A percentile compares a stretch with the other conserved stretches of the same genome.
These are phyloP conservation scores for Rachycentron canadum DNA, from an alignment of 2,797 vertebrate genomes.

Conservation along the genomic window DNA sequence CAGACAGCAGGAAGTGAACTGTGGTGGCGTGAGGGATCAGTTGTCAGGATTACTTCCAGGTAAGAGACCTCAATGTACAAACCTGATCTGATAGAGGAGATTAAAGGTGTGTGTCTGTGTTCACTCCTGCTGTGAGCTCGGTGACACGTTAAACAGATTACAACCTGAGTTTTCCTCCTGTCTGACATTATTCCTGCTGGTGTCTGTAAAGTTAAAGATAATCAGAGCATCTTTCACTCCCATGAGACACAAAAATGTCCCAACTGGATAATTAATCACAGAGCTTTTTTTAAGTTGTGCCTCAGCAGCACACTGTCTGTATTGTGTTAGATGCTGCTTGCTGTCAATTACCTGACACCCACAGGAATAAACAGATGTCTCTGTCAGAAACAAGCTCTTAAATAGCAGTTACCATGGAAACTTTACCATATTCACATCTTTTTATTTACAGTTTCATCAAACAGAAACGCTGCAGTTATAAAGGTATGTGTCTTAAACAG, in stretches of 20 bases:
- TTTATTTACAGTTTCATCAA: neutral
- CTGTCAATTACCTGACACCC: neutral
- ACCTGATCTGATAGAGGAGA: slow-evolving; percentile 22
- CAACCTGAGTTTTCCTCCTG: slow-evolving; percentile 8
- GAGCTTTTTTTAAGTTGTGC: neutral
- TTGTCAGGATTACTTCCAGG: slow-evolving; percentile 17
- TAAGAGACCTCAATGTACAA: slow-evolving; percentile 16
- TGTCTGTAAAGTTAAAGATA: neutral
- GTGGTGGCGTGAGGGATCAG: slow-evolving; percentile 7
- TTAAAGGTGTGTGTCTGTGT: slow-evolving; percentile 21
- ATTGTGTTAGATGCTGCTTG: neutral
- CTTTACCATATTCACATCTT: neutral
- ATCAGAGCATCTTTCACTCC: neutral
- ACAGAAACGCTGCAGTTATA: neutral
- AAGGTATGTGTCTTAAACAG: neutral
- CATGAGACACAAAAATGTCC: neutral
- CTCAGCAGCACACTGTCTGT: neutral
- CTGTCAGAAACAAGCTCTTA: neutral
- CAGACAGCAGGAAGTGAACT: slow-evolving; percentile 33
- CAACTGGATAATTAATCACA: neutral
- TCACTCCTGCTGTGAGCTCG: neutral
- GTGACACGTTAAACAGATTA: slow-evolving; percentile 30
- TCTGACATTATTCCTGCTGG: slow-evolving; percentile 10
- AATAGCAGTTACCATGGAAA: neutral
- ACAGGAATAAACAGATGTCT: neutral